Percentiles rank a stretch among this genome's conserved stretches.
Conservation (phyloP, 2,797 vertebrate genomes). For the Pantherophis alleghaniensis region DNA sequence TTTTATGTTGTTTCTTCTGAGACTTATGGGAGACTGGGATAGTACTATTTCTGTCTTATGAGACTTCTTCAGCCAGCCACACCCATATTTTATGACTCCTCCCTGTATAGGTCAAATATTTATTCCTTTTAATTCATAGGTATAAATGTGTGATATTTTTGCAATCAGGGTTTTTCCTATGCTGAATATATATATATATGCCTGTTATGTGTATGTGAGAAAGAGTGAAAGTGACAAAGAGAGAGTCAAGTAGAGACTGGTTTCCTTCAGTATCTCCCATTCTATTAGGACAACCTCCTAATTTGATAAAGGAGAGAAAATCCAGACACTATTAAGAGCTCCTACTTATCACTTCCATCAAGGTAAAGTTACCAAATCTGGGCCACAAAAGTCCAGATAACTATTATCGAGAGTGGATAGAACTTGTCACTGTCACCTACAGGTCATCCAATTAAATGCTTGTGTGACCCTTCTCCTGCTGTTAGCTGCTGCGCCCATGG, state of each 20-base stretch:
- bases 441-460: not conserved
- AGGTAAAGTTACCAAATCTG: not conserved
- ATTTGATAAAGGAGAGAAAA: not conserved
- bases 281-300: not conserved
- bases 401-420: not conserved
- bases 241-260: not conserved
- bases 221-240: not conserved
- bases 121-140: too few relatives aligned
- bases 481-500: not conserved
- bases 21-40: too few relatives aligned
- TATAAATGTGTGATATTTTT: too few relatives aligned
- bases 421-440: not conserved
- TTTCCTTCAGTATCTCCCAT: not conserved
- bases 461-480: not conserved
- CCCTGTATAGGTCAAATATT: too few relatives aligned
- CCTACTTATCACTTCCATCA: not conserved
- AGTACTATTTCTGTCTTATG: too few relatives aligned
- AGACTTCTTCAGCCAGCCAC: too few relatives aligned
- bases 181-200: too few relatives aligned
- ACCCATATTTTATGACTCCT: too few relatives aligned
- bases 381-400: not conserved
- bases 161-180: too few relatives aligned
- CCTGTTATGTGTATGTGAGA: not conserved
- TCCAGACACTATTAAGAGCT: not conserved
- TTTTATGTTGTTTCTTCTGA: too few relatives aligned